These are phyloP conservation scores for Antedon bifida DNA, from an alignment of 35 echinoderm and acorn worm genomes.

Conservation along the genomic window DNA sequence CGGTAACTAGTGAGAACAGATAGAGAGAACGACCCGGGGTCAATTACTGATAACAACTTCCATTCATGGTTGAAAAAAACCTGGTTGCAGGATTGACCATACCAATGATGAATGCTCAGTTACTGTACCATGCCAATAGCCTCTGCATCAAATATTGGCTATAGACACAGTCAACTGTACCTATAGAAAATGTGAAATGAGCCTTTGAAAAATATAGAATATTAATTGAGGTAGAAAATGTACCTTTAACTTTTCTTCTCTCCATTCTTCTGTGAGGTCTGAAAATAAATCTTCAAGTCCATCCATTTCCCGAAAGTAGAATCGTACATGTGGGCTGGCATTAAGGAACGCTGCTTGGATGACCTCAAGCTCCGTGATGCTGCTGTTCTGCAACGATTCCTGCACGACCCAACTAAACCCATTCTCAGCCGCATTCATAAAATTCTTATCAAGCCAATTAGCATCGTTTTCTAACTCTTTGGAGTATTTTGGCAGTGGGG, in stretches of 20 bases:
- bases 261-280: constrained; percentile 45
- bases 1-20: no score
- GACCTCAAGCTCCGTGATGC: constrained; percentile 87
- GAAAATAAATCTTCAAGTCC: constrained; percentile 45
- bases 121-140: no score
- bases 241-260: constrained; percentile 66
- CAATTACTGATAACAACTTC: no score
- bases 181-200: no score
- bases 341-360: constrained; percentile 72
- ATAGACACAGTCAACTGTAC: no score
- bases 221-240: no score
- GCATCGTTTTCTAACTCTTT: constrained; percentile 30
- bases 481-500: constrained; percentile 13
- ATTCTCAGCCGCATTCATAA: constrained; percentile 54
- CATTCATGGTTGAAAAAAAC: no score
- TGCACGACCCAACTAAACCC: constrained; percentile 80
- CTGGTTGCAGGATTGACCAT: no score
- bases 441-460: constrained; percentile 80
- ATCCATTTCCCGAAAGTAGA: constrained; percentile 61
- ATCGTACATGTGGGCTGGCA: constrained; percentile 54
- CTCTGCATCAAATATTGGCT: no score
- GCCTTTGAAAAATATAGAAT: no score
- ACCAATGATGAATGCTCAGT: no score
- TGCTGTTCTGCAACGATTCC: constrained; percentile 73
- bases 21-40: no score